Percentiles rank a stretch among this genome's conserved stretches.
Conservation (phyloP, 2,888 invertebrate genomes). For the Drosophila recens region DNA sequence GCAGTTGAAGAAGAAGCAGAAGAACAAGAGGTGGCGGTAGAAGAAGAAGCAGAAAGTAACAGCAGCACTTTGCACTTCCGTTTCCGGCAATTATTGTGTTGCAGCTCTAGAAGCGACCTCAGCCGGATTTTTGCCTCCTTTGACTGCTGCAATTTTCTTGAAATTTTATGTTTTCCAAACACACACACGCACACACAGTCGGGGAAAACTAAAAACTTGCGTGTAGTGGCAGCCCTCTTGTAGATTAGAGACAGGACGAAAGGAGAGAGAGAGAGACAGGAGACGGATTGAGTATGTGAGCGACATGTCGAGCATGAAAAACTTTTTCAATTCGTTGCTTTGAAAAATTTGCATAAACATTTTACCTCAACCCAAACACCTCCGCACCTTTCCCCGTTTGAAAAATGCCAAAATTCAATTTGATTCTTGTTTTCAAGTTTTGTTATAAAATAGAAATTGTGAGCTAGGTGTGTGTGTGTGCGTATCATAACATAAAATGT, state of each 20-base stretch:
- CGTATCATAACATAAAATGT: constrained; percentile 1
- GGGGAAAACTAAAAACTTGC: constrained; percentile 23
- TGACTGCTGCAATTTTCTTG: constrained; percentile 59
- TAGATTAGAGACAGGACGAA: neutral
- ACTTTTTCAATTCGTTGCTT: constrained; percentile 76
- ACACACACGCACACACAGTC: neutral
- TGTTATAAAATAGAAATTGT: constrained; percentile 29
- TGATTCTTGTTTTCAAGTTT: constrained; percentile 44
- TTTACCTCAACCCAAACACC: constrained; percentile 12
- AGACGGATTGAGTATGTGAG: constrained; percentile 15
- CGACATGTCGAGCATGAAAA: constrained; percentile 58
- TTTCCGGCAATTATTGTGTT: constrained; percentile 77
- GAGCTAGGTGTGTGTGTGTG: neutral
- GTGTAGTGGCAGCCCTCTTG: constrained; percentile 7
- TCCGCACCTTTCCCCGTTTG: neutral
- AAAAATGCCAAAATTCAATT: constrained; percentile 49
- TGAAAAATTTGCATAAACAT: constrained; percentile 70
- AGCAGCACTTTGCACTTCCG: constrained; percentile 79
- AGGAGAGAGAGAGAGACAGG: neutral
- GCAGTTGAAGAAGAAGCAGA: neutral
- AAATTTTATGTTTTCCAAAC: constrained; percentile 55
- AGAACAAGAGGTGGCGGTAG: no score
- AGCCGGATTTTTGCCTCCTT: constrained; percentile 43
- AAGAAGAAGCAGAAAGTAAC: constrained; percentile 43
- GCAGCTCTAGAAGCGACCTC: constrained; percentile 43